A percentile compares a stretch with the other conserved stretches of the same genome.
Evolutionary conservation across 2,113 vertebrate genomes (phyloP).

Genomic region (Gallinago media): DNA sequence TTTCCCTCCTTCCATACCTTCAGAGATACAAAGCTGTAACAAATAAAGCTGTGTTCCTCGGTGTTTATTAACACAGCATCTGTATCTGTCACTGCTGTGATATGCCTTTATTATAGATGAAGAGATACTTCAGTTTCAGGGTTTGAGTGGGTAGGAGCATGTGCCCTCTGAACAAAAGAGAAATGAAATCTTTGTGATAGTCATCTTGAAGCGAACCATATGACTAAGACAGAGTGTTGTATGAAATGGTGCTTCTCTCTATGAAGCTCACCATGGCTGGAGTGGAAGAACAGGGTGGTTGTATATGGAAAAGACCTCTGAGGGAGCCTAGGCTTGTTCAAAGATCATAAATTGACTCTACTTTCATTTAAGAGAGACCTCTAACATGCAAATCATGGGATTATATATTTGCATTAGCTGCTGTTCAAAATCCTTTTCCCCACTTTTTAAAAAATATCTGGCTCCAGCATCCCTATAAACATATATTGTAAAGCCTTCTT

Average conservation of each 20-base stretch:
- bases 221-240: neutral
- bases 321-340: neutral
- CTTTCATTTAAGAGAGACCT: neutral
- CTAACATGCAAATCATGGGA: neutral
- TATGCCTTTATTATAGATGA: neutral
- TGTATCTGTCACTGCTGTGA: neutral
- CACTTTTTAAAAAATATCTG: neutral
- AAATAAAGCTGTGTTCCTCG: neutral
- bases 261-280: neutral
- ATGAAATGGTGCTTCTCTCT: neutral
- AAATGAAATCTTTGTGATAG: neutral
- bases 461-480: neutral
- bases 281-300: neutral
- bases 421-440: neutral
- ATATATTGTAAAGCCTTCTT: neutral
- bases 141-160: neutral
- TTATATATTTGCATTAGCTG: neutral
- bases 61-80: neutral
- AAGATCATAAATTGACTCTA: neutral
- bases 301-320: neutral
- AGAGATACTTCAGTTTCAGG: neutral
- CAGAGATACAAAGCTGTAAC: neutral
- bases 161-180: neutral
- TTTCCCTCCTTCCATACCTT: neutral
- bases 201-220: neutral